Percentiles rank a stretch among this genome's conserved stretches.
Evolutionary conservation across 2,888 invertebrate species (phyloP).

Genomic region (Dendrolimus pini): DNA sequence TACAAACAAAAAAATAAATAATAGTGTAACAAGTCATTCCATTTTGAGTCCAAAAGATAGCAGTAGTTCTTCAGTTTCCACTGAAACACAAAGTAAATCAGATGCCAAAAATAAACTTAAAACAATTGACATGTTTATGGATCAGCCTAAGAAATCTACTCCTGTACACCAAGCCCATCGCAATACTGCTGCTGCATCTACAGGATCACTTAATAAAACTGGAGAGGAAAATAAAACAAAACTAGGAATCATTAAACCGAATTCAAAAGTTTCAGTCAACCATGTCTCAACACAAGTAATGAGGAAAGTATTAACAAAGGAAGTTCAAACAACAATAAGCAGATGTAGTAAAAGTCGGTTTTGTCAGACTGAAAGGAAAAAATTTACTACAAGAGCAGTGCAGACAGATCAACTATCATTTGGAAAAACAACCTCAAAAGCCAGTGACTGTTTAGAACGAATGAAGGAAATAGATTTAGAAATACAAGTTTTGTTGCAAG

Average conservation of each 20-base stretch:
- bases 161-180: conserved; percentile 43
- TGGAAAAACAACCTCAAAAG: conserved; percentile 21
- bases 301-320: conserved; percentile 33
- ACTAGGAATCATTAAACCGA: conserved; percentile 14
- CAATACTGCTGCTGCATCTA: conserved; percentile 39
- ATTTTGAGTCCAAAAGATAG: conserved; percentile 42
- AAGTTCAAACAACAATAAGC: conserved; percentile 38
- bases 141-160: conserved; percentile 41
- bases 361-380: conserved; percentile 41
- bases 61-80: conserved; percentile 20
- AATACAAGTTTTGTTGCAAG: conserved; percentile 73
- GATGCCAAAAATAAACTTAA: conserved; percentile 52
- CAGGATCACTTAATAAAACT: conserved; percentile 21
- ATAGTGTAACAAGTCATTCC: conserved; percentile 45
- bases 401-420: conserved; percentile 44
- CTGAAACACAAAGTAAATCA: conserved; percentile 30
- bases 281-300: conserved; percentile 26
- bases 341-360: conserved; percentile 25
- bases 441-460: conserved; percentile 62
- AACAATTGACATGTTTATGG: conserved; percentile 57
- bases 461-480: conserved; percentile 79
- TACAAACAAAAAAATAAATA: conserved; percentile 31
- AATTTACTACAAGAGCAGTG: conserved; percentile 22
- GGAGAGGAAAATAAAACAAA: conserved; percentile 28
- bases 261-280: conserved; percentile 18